phyloP scores from a whole-genome alignment of 2,113 vertebrate genomes.

The Perognathus longimembris region DNA sequence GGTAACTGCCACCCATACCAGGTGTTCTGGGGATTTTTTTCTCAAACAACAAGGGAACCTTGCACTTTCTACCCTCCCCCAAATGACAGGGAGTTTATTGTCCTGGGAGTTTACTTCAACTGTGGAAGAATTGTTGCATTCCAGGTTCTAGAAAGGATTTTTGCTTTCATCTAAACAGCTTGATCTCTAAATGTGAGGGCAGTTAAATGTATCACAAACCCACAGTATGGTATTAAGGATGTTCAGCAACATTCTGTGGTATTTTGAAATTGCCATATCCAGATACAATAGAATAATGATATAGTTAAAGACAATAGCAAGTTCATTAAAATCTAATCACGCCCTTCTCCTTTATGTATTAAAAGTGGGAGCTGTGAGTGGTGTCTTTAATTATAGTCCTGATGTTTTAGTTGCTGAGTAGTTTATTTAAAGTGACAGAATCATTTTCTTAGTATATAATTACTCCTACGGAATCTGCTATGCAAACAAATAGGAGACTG shows the following conservation, averaged over 20 bases:
- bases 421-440: constrained; percentile 79
- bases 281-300: constrained; percentile 40
- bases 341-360: constrained; percentile 60
- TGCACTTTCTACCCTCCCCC: background rate
- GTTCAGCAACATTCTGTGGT: background rate
- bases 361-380: constrained; percentile 68
- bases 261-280: constrained; percentile 37
- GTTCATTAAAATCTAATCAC: constrained; percentile 74
- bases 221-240: background rate
- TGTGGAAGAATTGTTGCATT: background rate
- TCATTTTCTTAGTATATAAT: constrained; percentile 73
- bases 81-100: background rate
- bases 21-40: background rate
- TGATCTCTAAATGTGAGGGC: background rate
- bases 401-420: constrained; percentile 58
- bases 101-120: background rate
- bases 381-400: constrained; percentile 76
- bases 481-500: constrained; percentile 65
- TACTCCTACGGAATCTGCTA: constrained; percentile 68
- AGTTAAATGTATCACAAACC: background rate
- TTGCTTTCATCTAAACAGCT: background rate
- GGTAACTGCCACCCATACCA: background rate
- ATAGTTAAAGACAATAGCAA: constrained; percentile 59
- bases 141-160: background rate
- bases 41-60: background rate